A percentile compares a stretch with the other conserved stretches of the same genome.
Conservation (phyloP, 2,888 invertebrate species). For the Lottia scabra region DNA sequence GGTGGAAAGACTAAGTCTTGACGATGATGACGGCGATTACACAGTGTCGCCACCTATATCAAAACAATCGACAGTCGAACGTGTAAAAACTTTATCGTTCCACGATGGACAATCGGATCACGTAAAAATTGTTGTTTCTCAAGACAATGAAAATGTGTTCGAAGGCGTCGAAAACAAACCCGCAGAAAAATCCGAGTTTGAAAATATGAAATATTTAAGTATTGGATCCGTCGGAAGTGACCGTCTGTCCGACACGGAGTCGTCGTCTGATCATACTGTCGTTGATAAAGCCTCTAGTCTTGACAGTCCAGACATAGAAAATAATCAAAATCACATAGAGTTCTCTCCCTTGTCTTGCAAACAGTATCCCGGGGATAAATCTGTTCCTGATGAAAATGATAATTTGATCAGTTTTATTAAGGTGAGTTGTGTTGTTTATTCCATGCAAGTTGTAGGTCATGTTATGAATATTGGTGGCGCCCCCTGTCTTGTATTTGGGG, state of each 20-base stretch:
- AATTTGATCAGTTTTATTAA: constrained; percentile 7
- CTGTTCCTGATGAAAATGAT: constrained; percentile 25
- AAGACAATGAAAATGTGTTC: background rate
- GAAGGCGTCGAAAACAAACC: background rate
- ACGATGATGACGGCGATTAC: constrained; percentile 46
- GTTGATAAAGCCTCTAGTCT: constrained; percentile 25
- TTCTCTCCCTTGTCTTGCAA: background rate
- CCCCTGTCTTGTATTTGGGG: no score
- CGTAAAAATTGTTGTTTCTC: constrained; percentile 23
- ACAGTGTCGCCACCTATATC: constrained; percentile 31
- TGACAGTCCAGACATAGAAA: constrained; percentile 19
- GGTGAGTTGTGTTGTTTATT: no score
- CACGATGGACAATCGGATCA: background rate
- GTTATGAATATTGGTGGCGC: no score
- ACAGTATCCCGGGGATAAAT: background rate
- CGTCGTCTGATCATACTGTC: constrained; percentile 41
- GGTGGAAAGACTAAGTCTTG: constrained; percentile 35
- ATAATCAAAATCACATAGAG: background rate
- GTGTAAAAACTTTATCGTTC: constrained; percentile 15
- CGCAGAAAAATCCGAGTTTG: background rate
- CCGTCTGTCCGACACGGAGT: constrained; percentile 28
- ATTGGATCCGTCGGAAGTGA: constrained; percentile 22
- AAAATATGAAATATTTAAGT: constrained; percentile 19
- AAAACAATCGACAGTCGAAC: constrained; percentile 31
- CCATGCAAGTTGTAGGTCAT: no score